Conservation (phyloP, 2,888 invertebrate species). For the Eupithecia insigniata region DNA sequence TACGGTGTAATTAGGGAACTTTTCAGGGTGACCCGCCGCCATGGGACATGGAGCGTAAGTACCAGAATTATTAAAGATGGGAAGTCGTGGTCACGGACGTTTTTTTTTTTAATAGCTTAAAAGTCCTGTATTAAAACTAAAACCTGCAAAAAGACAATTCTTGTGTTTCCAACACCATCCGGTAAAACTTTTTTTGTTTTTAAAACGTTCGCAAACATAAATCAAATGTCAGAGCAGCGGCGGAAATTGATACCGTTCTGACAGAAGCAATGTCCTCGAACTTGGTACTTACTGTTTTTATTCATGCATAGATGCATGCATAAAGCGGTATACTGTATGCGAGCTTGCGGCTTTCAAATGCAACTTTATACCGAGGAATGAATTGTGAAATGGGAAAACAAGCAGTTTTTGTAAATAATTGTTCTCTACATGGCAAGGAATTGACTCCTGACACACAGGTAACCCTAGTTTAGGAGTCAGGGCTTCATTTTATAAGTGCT, state of each 20-base stretch:
- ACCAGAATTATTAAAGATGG: too few relatives aligned
- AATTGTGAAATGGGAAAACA: too few relatives aligned
- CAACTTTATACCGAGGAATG: background rate
- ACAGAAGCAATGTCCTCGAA: slow-evolving; percentile 54
- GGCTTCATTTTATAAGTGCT: too few relatives aligned
- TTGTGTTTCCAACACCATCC: slow-evolving; percentile 11
- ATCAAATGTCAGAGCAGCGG: slow-evolving; percentile 70
- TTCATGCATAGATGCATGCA: slow-evolving; percentile 16
- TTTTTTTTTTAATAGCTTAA: background rate
- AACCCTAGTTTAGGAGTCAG: too few relatives aligned
- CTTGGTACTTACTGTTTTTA: slow-evolving; percentile 44
- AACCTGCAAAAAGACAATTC: slow-evolving; percentile 11
- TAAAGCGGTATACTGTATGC: background rate
- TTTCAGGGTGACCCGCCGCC: too few relatives aligned
- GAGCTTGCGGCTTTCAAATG: background rate
- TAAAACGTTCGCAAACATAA: slow-evolving; percentile 66
- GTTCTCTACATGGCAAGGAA: too few relatives aligned
- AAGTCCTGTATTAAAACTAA: background rate
- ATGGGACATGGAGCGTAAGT: too few relatives aligned
- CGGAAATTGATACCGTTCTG: slow-evolving; percentile 78
- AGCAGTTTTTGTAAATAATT: too few relatives aligned
- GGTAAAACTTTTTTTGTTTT: slow-evolving; percentile 18
- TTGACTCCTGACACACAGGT: too few relatives aligned
- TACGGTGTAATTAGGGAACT: background rate
- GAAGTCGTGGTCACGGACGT: too few relatives aligned